These are phyloP conservation scores for Ictalurus punctatus DNA, from an alignment of 2,113 vertebrate species.

Conservation along the genomic window DNA sequence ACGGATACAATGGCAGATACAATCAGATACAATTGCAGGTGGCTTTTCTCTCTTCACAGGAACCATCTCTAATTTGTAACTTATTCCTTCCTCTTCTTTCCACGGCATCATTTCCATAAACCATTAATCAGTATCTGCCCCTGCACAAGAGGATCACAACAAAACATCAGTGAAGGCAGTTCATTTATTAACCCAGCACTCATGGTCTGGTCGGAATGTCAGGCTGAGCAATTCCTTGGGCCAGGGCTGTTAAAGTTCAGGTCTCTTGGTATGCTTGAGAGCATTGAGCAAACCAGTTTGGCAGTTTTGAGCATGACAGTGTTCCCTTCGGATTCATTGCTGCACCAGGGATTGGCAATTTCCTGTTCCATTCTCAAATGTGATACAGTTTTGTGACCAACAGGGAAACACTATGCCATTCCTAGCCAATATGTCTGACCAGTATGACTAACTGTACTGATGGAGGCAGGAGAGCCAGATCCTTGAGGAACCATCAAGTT, in stretches of 20 bases:
- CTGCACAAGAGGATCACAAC: neutral
- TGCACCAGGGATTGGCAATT: neutral
- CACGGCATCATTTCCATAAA: conserved; percentile 46
- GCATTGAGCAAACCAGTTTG: neutral
- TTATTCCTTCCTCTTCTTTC: neutral
- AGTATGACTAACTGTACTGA: conserved; percentile 15
- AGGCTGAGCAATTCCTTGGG: conserved; percentile 11
- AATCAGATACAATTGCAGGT: conserved; percentile 13
- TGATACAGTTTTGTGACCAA: conserved; percentile 43
- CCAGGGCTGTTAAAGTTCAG: conserved; percentile 2
- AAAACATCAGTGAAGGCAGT: conserved; percentile 25
- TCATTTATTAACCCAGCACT: conserved; percentile 45
- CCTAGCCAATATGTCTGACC: conserved; percentile 4
- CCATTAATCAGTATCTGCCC: conserved; percentile 32
- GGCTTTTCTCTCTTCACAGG: neutral
- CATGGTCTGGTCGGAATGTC: conserved; percentile 23
- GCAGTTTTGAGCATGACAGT: conserved; percentile 14
- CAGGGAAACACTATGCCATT: conserved; percentile 35
- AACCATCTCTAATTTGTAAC: neutral
- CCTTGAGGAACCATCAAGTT: neutral
- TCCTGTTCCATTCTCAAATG: conserved; percentile 6
- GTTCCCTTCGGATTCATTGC: neutral
- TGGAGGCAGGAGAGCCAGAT: neutral
- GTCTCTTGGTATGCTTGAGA: conserved; percentile 27
- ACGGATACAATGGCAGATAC: conserved; percentile 16